Evolutionary conservation across 2,797 vertebrate genomes (phyloP), one percentile per base, ranked within the genome.

Genomic region (Chaenodraco wilsoni): DNA sequence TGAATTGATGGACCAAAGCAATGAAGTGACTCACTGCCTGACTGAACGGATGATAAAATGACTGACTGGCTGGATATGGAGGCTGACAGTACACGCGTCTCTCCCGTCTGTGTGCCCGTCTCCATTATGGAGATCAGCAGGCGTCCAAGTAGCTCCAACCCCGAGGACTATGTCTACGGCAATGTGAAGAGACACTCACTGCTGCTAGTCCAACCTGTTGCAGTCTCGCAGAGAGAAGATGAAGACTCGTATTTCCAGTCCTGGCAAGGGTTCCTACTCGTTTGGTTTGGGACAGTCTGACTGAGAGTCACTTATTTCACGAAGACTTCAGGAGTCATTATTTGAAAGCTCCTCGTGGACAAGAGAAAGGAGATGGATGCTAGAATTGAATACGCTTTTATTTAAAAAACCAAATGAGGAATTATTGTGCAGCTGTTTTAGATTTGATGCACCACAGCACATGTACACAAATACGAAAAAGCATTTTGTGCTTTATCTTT

Each of bases 1-100:
- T 64, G 49, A 74, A 66, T 3, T 44, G 64, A 75, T 60, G 43
- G 64, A 78, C 49, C 17, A 59, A 75, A 78, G 69, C 79, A 69
- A 81, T 85, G 46, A 76, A 86, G 69, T 60, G 65, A 87, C 54
- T 87, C 78, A 73, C 55, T 77, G 72, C 77, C 61, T 74, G 72
- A 67, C 76, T 82, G 76, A 79, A 82, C 7, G 66, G 61, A 73
- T 62, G 81, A 80, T 71, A 60, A 81, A 78, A 80, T 86, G 88
- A 92, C 73, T 85, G 90, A 87, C 85, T 88, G 85, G 43, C 72
- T 81, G 78, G 81, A 87, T 87, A 88, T 84, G 72, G 79, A 82
- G 65, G 81, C 72, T 85, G 87, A 89, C 89, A 87, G 79, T 33
- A 59, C 75, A 76, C 82, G 65, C 72, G 37, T 82, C 84, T 79